Evolutionary conservation across 2,113 vertebrate species (phyloP), one percentile per base, ranked within the genome.

Genomic region (Pteruthius melanotis): DNA sequence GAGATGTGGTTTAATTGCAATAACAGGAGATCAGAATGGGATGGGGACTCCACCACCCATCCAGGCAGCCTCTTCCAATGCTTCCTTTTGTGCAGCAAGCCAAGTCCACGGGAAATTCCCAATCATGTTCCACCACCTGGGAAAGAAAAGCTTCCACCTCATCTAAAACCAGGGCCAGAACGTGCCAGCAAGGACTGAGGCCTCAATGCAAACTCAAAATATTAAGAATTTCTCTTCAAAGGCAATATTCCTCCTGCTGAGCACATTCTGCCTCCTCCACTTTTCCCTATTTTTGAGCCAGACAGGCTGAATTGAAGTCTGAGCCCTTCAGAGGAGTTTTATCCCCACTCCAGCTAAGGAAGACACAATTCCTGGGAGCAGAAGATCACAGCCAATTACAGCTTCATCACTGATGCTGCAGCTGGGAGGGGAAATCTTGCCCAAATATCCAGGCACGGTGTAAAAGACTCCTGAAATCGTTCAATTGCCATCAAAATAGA

Each of bases 381-480:
- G 77, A 68, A 90, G 90, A 93, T 97, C 94, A 90, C 87, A 96
- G 64, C 23, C 92, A 95, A 95, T 97, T 97, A 85, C 52, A 87
- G 84, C 52, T 57, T 64, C 78, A 94, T 94, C 85, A 61, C 2
- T 50, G 78, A 60, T 84, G 84, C 72, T 93, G 90, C 72, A 90
- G 85, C 47, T 63, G 66, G 40, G 77, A 93, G 87, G 56, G 66
- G 40, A 96, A 92, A 91, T 74, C 78, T 77, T 45, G n/a, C 70
- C 76, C 84, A 83, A 91, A 91, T 64, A 94, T 7, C 68, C 49
- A 78, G 66, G 83, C 83, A 86, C 5, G 56, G 87, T 33, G 60
- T 72, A 45, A 95, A 94, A 95, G 83, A 13, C 39, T 96, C 82
- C 53, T 92, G 86, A 91, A 89, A 82, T 12, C 82, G 72, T 94